Conservation (phyloP, 2,113 vertebrate genomes). For the Lophotis ruficrista region DNA sequence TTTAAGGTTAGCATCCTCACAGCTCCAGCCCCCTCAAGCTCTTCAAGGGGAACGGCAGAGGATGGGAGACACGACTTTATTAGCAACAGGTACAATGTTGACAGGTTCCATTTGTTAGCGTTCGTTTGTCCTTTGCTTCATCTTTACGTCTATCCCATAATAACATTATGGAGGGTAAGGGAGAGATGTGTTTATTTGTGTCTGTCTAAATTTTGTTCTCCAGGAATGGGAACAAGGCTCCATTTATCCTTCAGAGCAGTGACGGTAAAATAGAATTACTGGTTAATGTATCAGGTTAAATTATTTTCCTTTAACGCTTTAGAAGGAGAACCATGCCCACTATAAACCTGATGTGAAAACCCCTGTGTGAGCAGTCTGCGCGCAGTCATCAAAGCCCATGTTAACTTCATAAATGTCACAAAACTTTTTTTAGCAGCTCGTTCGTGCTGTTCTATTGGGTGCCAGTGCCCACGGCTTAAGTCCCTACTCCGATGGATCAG, state of each 20-base stretch:
- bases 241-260: background rate
- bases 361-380: background rate
- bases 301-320: background rate
- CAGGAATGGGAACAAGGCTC: background rate
- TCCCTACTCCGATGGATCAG: rapidly evolving
- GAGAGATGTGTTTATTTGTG: background rate
- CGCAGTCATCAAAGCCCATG: background rate
- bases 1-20: background rate
- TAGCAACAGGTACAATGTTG: background rate
- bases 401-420: background rate
- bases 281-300: background rate
- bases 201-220: background rate
- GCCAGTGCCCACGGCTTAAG: background rate
- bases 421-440: background rate
- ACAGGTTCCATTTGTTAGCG: background rate
- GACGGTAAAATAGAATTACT: background rate
- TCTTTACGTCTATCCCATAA: background rate
- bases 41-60: background rate
- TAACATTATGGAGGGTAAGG: background rate
- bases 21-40: background rate
- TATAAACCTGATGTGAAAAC: rapidly evolving
- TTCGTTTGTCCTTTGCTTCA: background rate
- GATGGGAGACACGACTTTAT: background rate
- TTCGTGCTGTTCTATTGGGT: background rate
- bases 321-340: background rate